Conservation (phyloP, 2,797 vertebrate species). For the Mycteria americana region DNA sequence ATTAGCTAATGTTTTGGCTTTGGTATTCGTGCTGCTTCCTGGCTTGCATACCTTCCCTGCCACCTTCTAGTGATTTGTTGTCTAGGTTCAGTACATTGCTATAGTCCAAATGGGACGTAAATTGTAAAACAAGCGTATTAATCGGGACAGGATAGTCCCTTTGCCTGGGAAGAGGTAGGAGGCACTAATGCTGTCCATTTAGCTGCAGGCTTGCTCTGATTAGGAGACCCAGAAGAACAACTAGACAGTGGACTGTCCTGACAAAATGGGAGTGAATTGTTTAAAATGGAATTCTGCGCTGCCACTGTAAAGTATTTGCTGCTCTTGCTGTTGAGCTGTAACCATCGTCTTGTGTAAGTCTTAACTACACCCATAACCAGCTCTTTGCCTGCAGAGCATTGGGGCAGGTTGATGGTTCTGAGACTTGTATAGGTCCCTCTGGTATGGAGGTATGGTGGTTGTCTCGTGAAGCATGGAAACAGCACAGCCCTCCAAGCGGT, state of each 20-base stretch:
- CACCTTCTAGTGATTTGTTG: neutral
- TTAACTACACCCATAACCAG: neutral
- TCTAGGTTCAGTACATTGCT: neutral
- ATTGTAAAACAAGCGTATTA: neutral
- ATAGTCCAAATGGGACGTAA: neutral
- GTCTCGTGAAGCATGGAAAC: neutral
- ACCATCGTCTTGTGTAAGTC: neutral
- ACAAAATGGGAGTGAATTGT: neutral
- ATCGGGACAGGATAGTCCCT: neutral
- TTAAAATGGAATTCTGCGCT: neutral
- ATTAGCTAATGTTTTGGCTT: neutral
- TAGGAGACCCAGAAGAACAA: neutral
- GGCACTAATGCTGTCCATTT: neutral
- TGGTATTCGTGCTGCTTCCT: neutral
- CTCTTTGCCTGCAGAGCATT: neutral
- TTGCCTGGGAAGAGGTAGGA: neutral
- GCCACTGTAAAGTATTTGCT: neutral
- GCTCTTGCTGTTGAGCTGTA: neutral
- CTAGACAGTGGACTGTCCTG: neutral
- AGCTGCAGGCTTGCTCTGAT: neutral
- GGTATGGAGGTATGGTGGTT: accelerated
- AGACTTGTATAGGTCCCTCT: neutral
- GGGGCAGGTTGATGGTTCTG: neutral
- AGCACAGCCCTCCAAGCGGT: neutral
- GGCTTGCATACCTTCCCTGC: neutral